Evolutionary conservation across 2,113 vertebrate species (phyloP).

Genomic region (Melanerpes aurifrons): DNA sequence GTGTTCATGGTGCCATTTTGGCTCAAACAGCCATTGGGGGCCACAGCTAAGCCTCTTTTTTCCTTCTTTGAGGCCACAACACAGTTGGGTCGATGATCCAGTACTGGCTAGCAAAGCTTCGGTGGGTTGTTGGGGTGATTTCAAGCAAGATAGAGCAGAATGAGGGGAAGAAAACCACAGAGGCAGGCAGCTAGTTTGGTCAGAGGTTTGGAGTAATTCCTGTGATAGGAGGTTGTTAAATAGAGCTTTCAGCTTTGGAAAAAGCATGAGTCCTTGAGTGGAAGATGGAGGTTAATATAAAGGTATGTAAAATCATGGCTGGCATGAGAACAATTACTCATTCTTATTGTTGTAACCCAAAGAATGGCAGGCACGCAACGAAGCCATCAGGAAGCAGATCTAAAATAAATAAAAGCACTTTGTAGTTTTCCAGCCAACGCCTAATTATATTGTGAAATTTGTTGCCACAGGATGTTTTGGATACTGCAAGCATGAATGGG

Average conservation of each 20-base stretch:
- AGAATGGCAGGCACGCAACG: slow-evolving; percentile 12
- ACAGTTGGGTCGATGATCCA: not conserved
- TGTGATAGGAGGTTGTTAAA: not conserved
- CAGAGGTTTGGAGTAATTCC: slow-evolving; percentile 12
- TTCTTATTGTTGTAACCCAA: not conserved
- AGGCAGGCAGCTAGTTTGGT: not conserved
- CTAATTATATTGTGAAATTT: slow-evolving; percentile 66
- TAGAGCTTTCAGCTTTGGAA: slow-evolving; percentile 4
- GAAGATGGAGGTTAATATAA: not conserved
- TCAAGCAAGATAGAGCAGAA: not conserved
- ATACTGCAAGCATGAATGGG: slow-evolving; percentile 61
- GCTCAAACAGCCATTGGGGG: not conserved
- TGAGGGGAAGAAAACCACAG: not conserved
- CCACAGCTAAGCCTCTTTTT: not conserved
- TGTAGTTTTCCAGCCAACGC: slow-evolving; percentile 64
- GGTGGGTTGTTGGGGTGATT: not conserved
- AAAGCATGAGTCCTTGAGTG: not conserved
- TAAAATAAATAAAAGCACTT: slow-evolving; percentile 68
- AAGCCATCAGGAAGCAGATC: slow-evolving; percentile 63
- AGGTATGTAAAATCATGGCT: slow-evolving; percentile 45
- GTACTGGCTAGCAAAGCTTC: not conserved
- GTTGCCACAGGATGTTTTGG: slow-evolving; percentile 72
- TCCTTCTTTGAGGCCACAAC: not conserved
- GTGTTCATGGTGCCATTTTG: not conserved
- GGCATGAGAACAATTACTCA: not conserved